Evolutionary conservation across 2,113 vertebrate species (phyloP), one percentile per base, ranked within the genome.

Genomic region (Vireo altiloquus): DNA sequence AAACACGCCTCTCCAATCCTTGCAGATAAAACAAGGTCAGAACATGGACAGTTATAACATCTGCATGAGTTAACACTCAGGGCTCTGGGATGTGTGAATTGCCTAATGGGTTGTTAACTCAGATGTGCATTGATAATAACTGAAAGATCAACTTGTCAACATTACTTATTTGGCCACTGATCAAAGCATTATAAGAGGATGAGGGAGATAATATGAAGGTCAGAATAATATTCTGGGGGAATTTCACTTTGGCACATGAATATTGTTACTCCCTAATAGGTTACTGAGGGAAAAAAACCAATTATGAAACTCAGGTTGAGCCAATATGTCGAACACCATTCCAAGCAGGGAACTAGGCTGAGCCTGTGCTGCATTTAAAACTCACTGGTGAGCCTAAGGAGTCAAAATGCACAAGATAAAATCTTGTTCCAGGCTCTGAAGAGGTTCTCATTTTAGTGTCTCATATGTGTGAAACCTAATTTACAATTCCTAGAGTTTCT

Each of bases 101-200:
- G 91, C 84, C 96, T 96, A 96, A 95, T 96, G 94, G 94, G 53
- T 94, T 96, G 93, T 96, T 97, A 97, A 96, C 94, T 95, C 89
- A 87, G 93, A 96, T 92, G 63, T 94, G 78, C 84, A 94, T 65
- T 91, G 94, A 87, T 96, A 95, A 95, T 96, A 95, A 95, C 77
- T 60, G 50, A 94, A 95, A 94, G 94, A 97, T 95, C 96, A 96
- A 80, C 84, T 96, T 95, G 94, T 97, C 95, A 94, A 95, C 94
- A 90, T 92, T 94, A 90, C 95, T 96, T 96, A 91, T 90, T 88
- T 96, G 81, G 93, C 93, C 72, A 94, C 91, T 80, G 95, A 94
- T 94, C 94, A 97, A 94, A 91, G 78, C 35, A 50, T 27, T 85
- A 21, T 42, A 87, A 79, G 82, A 95, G 78, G 82, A 94, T 91